Conservation (phyloP, 2,113 vertebrate genomes). For the Bostrychus sinensis region DNA sequence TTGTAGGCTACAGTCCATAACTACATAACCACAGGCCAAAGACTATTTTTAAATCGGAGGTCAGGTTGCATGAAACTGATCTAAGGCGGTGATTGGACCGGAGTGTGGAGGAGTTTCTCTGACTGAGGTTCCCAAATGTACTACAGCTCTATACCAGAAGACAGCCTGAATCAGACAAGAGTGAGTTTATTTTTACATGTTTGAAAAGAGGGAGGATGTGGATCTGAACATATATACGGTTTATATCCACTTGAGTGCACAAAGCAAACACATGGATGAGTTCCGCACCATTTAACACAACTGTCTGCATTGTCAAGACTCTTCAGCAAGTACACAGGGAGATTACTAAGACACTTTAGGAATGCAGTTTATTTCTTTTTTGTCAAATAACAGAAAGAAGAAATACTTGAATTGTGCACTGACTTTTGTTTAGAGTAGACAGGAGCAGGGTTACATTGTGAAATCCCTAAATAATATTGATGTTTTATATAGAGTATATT, state of each 20-base stretch:
- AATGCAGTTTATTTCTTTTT: not conserved
- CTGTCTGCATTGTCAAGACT: not conserved
- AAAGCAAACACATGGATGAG: conserved; percentile 33
- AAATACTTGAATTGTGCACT: too few species aligned
- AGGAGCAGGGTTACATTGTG: too few species aligned
- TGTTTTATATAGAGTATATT: too few species aligned
- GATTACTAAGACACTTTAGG: too few species aligned
- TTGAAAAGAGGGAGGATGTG: conserved; percentile 15
- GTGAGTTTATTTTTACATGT: conserved; percentile 28
- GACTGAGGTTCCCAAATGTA: conserved; percentile 34
- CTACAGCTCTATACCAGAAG: conserved; percentile 37
- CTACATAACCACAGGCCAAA: not conserved
- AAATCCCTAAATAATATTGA: too few species aligned
- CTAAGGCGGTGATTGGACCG: conserved; percentile 45
- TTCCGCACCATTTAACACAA: conserved; percentile 11
- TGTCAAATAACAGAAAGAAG: not conserved
- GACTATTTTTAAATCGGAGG: conserved; percentile 66
- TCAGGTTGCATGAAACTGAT: conserved; percentile 75
- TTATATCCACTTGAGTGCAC: conserved; percentile 9
- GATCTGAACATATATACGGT: not conserved
- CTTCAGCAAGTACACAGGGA: too few species aligned
- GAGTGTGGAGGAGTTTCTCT: conserved; percentile 28
- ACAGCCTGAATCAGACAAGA: too few species aligned
- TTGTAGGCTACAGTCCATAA: not conserved
- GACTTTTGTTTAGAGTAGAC: too few species aligned